These are phyloP conservation scores for Cavia porcellus DNA, from an alignment of 2,113 vertebrate species.

Conservation along the genomic window DNA sequence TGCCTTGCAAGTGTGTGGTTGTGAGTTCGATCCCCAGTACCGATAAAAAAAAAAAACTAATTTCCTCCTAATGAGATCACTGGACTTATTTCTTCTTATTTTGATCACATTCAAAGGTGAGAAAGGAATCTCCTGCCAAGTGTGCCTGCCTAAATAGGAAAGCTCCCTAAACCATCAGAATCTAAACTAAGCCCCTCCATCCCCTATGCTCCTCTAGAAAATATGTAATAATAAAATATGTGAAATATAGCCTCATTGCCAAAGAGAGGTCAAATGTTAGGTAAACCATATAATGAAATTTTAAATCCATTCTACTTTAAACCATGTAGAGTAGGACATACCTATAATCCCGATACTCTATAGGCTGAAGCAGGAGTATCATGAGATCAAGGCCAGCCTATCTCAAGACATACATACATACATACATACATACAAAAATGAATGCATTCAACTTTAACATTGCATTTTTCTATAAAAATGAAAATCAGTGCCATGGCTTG, in stretches of 20 bases:
- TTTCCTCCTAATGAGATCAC: neutral
- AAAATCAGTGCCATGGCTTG: neutral
- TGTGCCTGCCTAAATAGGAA: neutral
- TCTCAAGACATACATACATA: neutral
- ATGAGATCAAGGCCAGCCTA: neutral
- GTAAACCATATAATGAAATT: neutral
- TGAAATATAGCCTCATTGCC: neutral
- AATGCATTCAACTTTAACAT: neutral
- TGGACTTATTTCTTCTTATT: neutral
- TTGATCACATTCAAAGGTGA: neutral
- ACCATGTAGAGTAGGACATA: neutral
- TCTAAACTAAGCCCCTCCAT: neutral
- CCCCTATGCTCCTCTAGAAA: neutral
- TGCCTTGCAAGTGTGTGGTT: too few relatives aligned
- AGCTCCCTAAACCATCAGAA: neutral
- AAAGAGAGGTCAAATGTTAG: neutral
- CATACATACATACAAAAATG: neutral
- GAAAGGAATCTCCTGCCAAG: neutral
- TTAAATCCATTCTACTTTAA: neutral
- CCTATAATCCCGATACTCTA: neutral
- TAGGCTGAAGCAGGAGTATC: neutral
- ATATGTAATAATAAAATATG: neutral
- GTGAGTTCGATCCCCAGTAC: too few relatives aligned
- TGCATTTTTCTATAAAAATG: neutral
- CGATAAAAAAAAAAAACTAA: too few relatives aligned